Conservation (phyloP, 2,113 vertebrate genomes). For the Pyxicephalus adspersus region DNA sequence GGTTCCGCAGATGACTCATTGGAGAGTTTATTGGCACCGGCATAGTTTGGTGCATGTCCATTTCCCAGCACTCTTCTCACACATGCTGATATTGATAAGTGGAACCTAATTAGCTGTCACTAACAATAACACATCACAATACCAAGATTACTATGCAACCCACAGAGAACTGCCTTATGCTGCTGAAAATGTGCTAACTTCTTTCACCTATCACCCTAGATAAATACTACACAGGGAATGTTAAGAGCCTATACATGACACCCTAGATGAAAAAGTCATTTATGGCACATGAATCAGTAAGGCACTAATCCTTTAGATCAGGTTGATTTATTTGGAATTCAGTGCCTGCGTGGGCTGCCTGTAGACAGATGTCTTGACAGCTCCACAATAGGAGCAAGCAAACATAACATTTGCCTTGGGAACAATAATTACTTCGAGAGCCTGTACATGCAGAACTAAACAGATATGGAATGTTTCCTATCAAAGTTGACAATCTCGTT, state of each 20-base stretch:
- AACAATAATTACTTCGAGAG: no score
- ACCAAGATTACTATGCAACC: background rate
- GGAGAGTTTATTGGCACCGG: background rate
- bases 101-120: slow-evolving; percentile 49
- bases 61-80: background rate
- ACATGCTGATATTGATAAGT: slow-evolving; percentile 21
- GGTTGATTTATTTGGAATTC: no score
- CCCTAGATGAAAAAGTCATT: no score
- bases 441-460: no score
- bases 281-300: no score
- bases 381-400: no score
- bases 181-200: background rate
- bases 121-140: slow-evolving; percentile 26
- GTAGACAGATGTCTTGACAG: no score
- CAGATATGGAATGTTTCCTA: no score
- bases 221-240: background rate
- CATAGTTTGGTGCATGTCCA: slow-evolving; percentile 13
- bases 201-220: slow-evolving; percentile 2
- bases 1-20: background rate
- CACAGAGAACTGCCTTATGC: background rate
- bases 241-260: background rate
- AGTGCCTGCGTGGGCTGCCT: no score
- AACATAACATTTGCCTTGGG: no score
- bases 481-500: no score
- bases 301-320: no score